Base-by-base conservation (phyloP, 2,797 vertebrate genomes). In the Gymnoscopelus braueri region DNA sequence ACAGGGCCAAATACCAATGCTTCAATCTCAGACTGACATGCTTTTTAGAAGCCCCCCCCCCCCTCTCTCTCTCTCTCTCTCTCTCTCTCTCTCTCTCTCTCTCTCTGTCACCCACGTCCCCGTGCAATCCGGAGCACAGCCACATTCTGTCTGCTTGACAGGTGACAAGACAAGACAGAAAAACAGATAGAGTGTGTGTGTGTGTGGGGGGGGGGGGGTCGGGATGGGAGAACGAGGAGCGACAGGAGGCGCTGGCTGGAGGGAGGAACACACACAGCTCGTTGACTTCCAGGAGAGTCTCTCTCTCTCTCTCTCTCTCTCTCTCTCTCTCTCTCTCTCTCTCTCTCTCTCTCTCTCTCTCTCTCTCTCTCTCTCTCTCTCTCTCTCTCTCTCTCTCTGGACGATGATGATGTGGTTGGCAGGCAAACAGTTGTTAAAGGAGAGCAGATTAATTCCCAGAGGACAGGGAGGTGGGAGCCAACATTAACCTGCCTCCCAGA, bases 401-500 rank as follows among this genome's bases (percentile, higher is more conserved):
- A 19, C 19, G 19, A 1, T 19, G 19, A 19, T 19, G 19, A 19
- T 19, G 19, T 19, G 19, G 19, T 19, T 19, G 19, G 19, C 19
- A 19, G 26, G 26, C 26, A 29, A 29, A 29, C 1, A 29, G 26
- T 29, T 9, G n/a, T 19, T 3, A 6, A 24, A 4, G 11, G 53
- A 66, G 55, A 23, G 44, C 39, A 9, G 87, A 92, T 88, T 89
- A 91, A 88, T 90, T 76, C 87, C 74, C 69, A 14, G 32, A 72
- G 84, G 76, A 77, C 2, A 44, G 9, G 7, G 77, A 19, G 19
- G 19, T 19, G 72, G 64, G 75, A 78, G 80, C 87, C 85, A 86
- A 85, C 84, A 91, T 91, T 90, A 91, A 87, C 83, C 88, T 89
- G 80, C 75, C 80, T 83, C 70, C 80, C 74, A 72, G 74, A 77